phyloP scores from a whole-genome alignment of 2,113 vertebrate genomes.

The Psittacus erithacus region DNA sequence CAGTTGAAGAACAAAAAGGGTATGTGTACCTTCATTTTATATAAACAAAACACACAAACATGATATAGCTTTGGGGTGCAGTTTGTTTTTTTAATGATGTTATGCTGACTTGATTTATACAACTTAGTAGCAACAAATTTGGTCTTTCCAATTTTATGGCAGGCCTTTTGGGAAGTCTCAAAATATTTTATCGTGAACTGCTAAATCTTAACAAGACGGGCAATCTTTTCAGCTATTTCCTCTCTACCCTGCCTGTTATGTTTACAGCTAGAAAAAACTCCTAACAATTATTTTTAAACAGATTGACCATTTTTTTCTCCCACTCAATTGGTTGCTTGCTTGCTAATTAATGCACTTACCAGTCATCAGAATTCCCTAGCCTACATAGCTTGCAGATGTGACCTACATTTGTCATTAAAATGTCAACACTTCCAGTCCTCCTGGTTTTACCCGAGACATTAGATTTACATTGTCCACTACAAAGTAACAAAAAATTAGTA shows the following conservation, averaged over 20 bases:
- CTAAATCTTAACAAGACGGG: not conserved
- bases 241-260: not conserved
- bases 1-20: not conserved
- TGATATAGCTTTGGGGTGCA: not conserved
- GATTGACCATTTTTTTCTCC: not conserved
- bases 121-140: not conserved
- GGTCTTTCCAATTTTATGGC: not conserved
- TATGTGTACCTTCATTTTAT: not conserved
- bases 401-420: not conserved
- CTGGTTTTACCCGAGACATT: not conserved
- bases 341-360: not conserved
- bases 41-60: not conserved
- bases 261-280: fast-evolving
- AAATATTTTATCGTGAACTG: not conserved
- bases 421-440: not conserved
- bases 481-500: not conserved
- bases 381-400: not conserved
- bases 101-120: not conserved
- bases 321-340: not conserved
- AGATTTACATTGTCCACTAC: not conserved
- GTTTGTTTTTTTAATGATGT: not conserved
- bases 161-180: not conserved
- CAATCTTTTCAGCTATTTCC: not conserved
- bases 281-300: not conserved
- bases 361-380: not conserved